Base-by-base conservation (phyloP, 2,888 invertebrate species). In the Lamellibrachia columna region DNA sequence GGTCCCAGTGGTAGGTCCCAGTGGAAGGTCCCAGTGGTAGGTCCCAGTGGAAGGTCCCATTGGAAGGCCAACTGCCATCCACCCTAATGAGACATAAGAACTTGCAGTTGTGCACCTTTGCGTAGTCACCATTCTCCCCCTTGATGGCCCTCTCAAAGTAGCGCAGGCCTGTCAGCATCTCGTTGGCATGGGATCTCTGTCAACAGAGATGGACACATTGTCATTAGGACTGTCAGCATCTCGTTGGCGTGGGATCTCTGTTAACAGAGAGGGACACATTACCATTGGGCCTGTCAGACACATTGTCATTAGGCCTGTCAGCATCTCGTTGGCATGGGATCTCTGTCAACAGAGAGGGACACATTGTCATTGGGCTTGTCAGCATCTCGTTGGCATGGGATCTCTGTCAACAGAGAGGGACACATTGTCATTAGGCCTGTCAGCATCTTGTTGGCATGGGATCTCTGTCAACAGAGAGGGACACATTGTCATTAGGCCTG, bases 121-220 rank as follows among this genome's bases (percentile, higher is more conserved):
- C 90, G 55, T 90, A 40, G 60, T 90, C 92, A 9, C 93, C 94
- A 92, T 93, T 93, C 3, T 92, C 90, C 11, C 92, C 93, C 94
- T 96, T 96, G 75, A 96, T 95, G 40, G 95, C 94, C 93, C 96
- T 96, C 94, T 97, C 97, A 95, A 97, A 97, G 94, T 97, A 97
- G 52, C 97, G 95, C 90, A 97, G 95, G 6, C 97, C 97, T 93
- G 97, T 97, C 53, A 97, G 95, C 96, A 97, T 96, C 95, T 97
- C 97, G 95, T 97, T 97, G 1, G 97, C 97, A 92, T 97, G 96
- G 1, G 97, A 97, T 94, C 96, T 95, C 96, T 96, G 94, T 40
- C 40, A 40, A 40, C 40, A 22, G 94, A 93, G 92, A 40, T 0
- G 40, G 40, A 75, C 3, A 93, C 92, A 75, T 15, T 75, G 75